These are phyloP conservation scores for Cochlearius cochlearius DNA, from an alignment of 2,113 vertebrate species.

Conservation along the genomic window DNA sequence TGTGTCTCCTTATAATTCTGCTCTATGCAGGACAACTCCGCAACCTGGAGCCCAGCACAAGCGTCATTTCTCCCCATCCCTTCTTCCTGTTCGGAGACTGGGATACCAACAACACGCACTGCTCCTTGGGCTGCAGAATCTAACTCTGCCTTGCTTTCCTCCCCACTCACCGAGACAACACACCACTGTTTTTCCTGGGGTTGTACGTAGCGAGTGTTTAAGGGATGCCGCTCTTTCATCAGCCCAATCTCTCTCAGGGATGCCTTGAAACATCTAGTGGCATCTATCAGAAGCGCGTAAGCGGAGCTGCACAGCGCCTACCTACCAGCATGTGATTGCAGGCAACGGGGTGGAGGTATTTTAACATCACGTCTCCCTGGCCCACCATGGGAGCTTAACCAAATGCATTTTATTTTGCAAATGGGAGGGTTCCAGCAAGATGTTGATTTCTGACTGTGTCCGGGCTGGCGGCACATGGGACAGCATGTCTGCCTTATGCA, in stretches of 20 bases:
- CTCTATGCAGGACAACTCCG: background rate
- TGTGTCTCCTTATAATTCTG: background rate
- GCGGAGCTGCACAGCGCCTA: background rate
- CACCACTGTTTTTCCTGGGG: background rate
- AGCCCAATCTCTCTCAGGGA: background rate
- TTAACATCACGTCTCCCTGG: background rate
- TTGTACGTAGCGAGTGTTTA: background rate
- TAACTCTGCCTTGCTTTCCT: background rate
- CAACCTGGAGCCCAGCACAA: background rate
- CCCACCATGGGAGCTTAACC: background rate
- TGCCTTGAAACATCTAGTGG: background rate
- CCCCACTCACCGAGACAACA: background rate
- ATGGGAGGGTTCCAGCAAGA: background rate
- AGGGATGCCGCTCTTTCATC: background rate
- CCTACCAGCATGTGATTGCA: background rate
- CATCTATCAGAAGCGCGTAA: background rate
- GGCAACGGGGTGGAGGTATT: background rate
- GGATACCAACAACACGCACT: background rate
- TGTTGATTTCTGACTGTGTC: background rate
- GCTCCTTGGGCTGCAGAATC: background rate
- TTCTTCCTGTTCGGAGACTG: background rate
- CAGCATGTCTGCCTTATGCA: fast-evolving
- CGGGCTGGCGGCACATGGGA: background rate
- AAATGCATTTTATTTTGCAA: background rate
- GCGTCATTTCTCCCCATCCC: background rate